Evolutionary conservation across 2,113 vertebrate species (phyloP).

Genomic region (Sphyrna mokarran): DNA sequence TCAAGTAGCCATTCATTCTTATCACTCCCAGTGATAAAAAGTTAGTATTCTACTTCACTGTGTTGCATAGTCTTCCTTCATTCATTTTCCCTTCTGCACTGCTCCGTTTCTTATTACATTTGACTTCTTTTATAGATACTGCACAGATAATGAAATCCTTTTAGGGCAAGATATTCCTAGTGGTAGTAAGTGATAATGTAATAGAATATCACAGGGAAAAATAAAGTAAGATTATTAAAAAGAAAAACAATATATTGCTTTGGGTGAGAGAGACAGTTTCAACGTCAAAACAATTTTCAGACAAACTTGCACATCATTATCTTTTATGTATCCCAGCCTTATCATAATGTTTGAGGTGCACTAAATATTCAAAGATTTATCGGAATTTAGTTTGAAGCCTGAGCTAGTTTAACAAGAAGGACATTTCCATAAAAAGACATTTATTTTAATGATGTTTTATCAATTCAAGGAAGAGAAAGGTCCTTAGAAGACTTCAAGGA

Average conservation of each 20-base stretch:
- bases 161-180: neutral
- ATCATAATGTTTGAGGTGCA: neutral
- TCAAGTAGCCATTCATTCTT: neutral
- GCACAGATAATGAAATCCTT: neutral
- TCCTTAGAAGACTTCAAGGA: neutral
- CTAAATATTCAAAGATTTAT: neutral
- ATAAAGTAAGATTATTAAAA: neutral
- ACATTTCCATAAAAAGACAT: neutral
- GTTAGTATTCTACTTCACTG: neutral
- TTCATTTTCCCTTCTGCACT: neutral
- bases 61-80: neutral
- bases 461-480: neutral
- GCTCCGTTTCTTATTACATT: neutral
- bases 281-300: neutral
- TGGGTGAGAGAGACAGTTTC: neutral
- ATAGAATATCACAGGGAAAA: neutral
- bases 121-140: neutral
- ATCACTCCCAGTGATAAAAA: neutral
- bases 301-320: neutral
- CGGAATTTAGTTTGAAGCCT: slow-evolving; percentile 6
- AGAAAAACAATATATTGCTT: neutral
- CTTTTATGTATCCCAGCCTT: slow-evolving; percentile 3
- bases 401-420: neutral
- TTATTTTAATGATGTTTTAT: neutral
- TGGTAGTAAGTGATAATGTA: neutral